A percentile compares a stretch with the other conserved stretches of the same genome.
These are phyloP conservation scores for Cathartes aura DNA, from an alignment of 2,113 vertebrate genomes.

Conservation along the genomic window DNA sequence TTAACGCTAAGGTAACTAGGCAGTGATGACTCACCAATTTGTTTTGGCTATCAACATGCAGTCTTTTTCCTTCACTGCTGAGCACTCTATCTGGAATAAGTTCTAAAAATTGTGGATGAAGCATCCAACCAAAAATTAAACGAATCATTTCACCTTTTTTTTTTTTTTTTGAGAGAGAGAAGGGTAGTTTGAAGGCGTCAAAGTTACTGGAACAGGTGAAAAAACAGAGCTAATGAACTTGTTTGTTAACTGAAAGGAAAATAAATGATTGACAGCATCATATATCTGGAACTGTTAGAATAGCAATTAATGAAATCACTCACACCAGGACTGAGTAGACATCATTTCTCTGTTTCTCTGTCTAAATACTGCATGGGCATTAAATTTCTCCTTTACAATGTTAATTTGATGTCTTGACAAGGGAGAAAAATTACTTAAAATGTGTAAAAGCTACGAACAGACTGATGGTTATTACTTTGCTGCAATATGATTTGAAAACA, in stretches of 20 bases:
- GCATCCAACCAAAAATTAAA: not conserved
- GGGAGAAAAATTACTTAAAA: constrained; percentile 9
- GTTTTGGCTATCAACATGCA: not conserved
- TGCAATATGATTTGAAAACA: not conserved
- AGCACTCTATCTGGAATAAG: not conserved
- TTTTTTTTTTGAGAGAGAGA: not conserved
- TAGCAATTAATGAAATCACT: constrained; percentile 22
- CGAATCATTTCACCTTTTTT: not conserved
- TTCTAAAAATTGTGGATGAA: not conserved
- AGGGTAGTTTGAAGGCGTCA: not conserved
- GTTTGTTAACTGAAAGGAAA: not conserved
- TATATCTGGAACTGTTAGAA: not conserved
- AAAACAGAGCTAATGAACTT: not conserved
- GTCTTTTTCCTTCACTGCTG: not conserved
- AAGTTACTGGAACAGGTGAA: not conserved
- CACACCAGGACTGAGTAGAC: not conserved
- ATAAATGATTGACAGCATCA: not conserved
- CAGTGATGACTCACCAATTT: not conserved
- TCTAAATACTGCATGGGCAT: constrained; percentile 23
- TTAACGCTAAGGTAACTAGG: not conserved
- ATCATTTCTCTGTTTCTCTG: constrained; percentile 7
- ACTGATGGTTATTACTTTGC: not conserved
- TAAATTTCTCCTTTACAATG: constrained; percentile 34
- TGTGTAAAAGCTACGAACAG: not conserved
- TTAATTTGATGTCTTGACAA: constrained; percentile 42